These are phyloP conservation scores for Diplodus sargus DNA, from an alignment of 2,797 vertebrate genomes.

Conservation along the genomic window DNA sequence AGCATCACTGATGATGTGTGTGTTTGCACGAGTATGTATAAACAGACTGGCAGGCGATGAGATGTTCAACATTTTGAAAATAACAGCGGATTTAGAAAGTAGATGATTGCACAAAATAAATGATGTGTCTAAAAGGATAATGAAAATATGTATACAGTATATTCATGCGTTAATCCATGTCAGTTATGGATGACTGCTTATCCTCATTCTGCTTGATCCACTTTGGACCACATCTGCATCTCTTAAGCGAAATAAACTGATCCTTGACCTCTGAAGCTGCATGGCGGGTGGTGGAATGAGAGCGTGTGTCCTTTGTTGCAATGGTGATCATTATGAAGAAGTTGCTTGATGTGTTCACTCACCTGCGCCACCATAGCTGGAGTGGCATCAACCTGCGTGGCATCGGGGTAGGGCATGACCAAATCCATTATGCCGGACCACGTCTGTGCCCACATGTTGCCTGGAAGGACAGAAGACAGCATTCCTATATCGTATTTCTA, in stretches of 20 bases:
- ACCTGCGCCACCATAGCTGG: slow-evolving; percentile 94
- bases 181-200: slow-evolving; percentile 21
- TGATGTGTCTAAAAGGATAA: background rate
- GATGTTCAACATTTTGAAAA: background rate
- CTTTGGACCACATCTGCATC: background rate
- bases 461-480: slow-evolving; percentile 77
- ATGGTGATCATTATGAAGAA: slow-evolving; percentile 1
- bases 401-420: slow-evolving; percentile 89
- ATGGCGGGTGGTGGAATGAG: background rate
- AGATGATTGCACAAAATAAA: slow-evolving; percentile 7
- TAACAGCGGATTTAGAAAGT: background rate
- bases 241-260: slow-evolving; percentile 15
- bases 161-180: background rate
- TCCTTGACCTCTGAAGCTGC: slow-evolving; percentile 15
- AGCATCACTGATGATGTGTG: background rate
- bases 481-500: slow-evolving; percentile 2
- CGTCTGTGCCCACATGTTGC: slow-evolving; percentile 99
- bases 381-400: slow-evolving; percentile 93
- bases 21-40: background rate
- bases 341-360: slow-evolving; percentile 40
- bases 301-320: background rate
- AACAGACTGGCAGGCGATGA: slow-evolving; percentile 5
- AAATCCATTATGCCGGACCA: slow-evolving; percentile 96
- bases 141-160: slow-evolving; percentile 6
- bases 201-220: slow-evolving; percentile 16